phyloP scores from a whole-genome alignment of 2,113 vertebrate species.

The Siniperca chuatsi region DNA sequence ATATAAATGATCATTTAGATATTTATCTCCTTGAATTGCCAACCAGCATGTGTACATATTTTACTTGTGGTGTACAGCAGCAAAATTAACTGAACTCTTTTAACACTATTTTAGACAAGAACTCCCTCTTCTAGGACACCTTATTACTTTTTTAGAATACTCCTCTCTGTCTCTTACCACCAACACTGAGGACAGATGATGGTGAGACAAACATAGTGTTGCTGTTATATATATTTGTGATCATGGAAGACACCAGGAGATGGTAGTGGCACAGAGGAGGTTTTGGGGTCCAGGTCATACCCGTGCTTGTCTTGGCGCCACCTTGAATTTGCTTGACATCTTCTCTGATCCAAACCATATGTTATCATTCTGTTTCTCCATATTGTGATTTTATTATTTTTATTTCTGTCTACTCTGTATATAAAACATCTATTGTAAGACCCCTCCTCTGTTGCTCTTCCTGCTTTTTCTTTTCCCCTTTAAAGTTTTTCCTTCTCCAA shows the following conservation, averaged over 20 bases:
- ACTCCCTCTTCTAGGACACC: neutral
- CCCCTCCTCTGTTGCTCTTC: neutral
- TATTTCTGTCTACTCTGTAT: neutral
- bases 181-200: neutral
- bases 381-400: neutral
- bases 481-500: neutral
- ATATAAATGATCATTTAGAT: too few relatives aligned
- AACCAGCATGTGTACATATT: too few relatives aligned
- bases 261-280: neutral
- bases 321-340: neutral
- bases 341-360: neutral
- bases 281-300: neutral
- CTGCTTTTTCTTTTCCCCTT: neutral
- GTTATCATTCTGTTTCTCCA: neutral
- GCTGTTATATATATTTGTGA: neutral
- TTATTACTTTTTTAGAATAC: neutral
- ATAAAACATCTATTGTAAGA: neutral
- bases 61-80: too few relatives aligned
- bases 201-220: neutral
- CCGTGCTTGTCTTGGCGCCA: neutral
- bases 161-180: neutral
- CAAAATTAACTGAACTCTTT: too few relatives aligned
- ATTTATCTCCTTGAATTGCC: too few relatives aligned
- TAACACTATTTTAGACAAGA: too few relatives aligned
- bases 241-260: neutral